Base-by-base conservation (phyloP, 2,797 vertebrate species). In the Lemur catta region DNA sequence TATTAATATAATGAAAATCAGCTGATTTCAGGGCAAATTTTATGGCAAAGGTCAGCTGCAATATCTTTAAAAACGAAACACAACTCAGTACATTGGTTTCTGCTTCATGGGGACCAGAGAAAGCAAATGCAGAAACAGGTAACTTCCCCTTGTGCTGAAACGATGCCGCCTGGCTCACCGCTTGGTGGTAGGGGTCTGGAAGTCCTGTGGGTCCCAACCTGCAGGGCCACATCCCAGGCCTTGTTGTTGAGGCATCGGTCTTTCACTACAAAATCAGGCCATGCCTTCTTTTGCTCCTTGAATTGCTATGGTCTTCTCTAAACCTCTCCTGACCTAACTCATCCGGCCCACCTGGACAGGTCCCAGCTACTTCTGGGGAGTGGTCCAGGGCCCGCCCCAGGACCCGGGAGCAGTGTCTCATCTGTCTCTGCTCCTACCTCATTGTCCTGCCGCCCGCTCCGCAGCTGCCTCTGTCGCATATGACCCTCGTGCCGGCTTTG, bases 111-210 rank as follows among this genome's bases (percentile, higher is more conserved):
- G 75, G 0, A 50, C 15, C 0, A 0, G 9, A 50, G 52, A 78
- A 65, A 46, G 30, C 46, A 81, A 78, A 67, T 33, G 0, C 15
- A 7, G 35, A 59, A 22, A 55, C 2, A 15, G 1, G 15, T 1
- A 41, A 72, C 10, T 43, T 30, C 41, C 4, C 11, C 74, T 33
- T 8, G 9, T 50, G 20, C 10, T 50, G 3, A 55, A 75, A 46
- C 22, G 17, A 41, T 2, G 4, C 7, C 13, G 28, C 52, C 41
- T 74, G 26, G 13, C 57, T 55, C 59, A 35, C 30, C 22, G 24
- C 24, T 24, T 15, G 14, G 4, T 14, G 0, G 0, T 1, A 13
- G 35, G 17, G 17, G 10, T 6, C 13, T 7, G 46, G 5, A 30
- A 35, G 46, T 52, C 6, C 33, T 38, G 17, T 14, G 17, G 22